Base-by-base conservation (phyloP, 1,140 invertebrate genomes). In the Heterodera schachtii region DNA sequence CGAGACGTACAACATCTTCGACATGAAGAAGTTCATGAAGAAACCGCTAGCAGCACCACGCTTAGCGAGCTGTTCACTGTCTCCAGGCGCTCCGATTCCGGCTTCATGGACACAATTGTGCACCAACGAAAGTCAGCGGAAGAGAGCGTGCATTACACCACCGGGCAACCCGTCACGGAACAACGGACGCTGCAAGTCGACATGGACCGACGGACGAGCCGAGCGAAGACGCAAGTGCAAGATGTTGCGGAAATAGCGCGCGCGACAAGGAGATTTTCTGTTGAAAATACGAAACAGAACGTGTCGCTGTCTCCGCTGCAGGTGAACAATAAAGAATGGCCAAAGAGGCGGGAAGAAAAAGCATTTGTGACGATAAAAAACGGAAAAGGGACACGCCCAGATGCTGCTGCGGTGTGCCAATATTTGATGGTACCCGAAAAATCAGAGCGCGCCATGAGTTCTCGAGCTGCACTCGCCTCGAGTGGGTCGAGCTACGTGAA, bases 31-130 rank as follows among this genome's bases (percentile, higher is more conserved):
- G 16, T 73, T 73, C 11, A 73, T 11, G 46, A 13, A 73, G 71
- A 73, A 19, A 64, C 57, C 4, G 19, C 57, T 11, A 64, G 57
- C 16, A 64, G 31, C 49, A 52, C 31, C 41, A 31, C 67, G 19
- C 67, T 71, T 6, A 71, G 69, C 69, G 69, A 71, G 44, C 41
- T 43, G 69, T 44, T 71, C 69, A 64, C 57, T 19, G 69, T 71
- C 41, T 71, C 69, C 11, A 41, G 69, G 3, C 69, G 69, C 3
- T 71, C 69, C 69, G 69, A 71, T 41, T 71, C 69, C 1, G 69
- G 69, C 31, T 71, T 71, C 69, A 43, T 71, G 69, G 69, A 71
- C 69, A 46, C 69, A 41, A 19, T 7, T 41, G 69, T 71, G 31
- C 69, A 19, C 16, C 2, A 64, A 19, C 57, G 57, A 19, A 11